These are phyloP conservation scores for Harpagifer antarcticus DNA, from an alignment of 2,797 vertebrate species.

Conservation along the genomic window DNA sequence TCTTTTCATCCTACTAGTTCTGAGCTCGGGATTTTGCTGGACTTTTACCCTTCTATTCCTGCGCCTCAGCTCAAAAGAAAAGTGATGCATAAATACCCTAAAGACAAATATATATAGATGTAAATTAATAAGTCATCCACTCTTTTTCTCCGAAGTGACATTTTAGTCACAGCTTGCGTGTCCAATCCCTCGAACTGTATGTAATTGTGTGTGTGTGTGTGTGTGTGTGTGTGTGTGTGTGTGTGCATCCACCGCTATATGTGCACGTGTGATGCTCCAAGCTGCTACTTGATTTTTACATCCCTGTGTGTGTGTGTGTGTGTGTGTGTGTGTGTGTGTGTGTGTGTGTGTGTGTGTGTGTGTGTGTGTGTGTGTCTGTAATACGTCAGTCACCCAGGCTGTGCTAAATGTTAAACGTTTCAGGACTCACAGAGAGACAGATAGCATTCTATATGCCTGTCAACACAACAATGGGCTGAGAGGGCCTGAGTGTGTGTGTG, in stretches of 20 bases:
- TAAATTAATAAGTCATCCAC: neutral
- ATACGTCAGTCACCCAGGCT: conserved; percentile 65
- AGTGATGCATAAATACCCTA: neutral
- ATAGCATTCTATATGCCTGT: conserved; percentile 70
- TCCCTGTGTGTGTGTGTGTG: neutral
- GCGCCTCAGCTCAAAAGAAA: no score
- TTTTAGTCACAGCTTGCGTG: conserved; percentile 28
- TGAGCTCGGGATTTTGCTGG: no score
- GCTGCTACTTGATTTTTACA: no score
- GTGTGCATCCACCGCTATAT: no score
- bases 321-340: conserved; percentile 32
- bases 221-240: conserved; percentile 14
- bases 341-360: conserved; percentile 8
- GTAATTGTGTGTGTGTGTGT: conserved; percentile 25
- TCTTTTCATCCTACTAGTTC: no score
- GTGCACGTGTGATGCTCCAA: no score
- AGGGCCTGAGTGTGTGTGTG: conserved; percentile 31
- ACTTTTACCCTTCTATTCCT: no score
- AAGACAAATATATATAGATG: neutral
- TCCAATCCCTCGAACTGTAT: conserved; percentile 21
- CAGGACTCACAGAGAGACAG: conserved; percentile 67
- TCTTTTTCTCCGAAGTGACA: conserved; percentile 33
- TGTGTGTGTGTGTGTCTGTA: conserved; percentile 26
- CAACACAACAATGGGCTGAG: conserved; percentile 70
- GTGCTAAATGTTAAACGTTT: conserved; percentile 78